Conservation (phyloP, 2,797 vertebrate genomes). For the Bradypodion ventrale region DNA sequence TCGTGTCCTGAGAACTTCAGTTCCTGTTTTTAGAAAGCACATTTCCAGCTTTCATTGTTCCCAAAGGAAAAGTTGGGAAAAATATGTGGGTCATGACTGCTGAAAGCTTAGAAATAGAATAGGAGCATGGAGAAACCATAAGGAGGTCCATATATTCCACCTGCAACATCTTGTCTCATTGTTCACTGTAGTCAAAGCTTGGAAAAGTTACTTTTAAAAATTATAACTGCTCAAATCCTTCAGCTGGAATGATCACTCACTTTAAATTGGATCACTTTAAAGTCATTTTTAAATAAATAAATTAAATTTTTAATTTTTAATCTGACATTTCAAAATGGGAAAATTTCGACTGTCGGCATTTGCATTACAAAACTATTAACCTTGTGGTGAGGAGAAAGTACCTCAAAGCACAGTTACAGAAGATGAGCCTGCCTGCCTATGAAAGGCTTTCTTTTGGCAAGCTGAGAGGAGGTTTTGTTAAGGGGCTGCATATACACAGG, state of each 20-base stretch:
- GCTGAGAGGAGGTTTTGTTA: too few relatives aligned
- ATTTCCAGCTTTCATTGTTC: background rate
- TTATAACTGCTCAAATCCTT: too few relatives aligned
- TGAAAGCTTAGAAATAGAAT: background rate
- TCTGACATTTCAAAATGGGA: background rate
- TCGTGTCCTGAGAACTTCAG: background rate
- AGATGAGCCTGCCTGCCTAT: too few relatives aligned
- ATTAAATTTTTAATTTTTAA: background rate
- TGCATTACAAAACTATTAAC: background rate
- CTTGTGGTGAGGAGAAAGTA: too few relatives aligned
- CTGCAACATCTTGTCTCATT: background rate
- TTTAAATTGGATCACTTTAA: too few relatives aligned
- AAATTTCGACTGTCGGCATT: background rate
- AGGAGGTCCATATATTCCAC: background rate
- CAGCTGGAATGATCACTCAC: too few relatives aligned
- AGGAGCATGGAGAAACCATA: background rate
- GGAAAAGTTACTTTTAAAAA: too few relatives aligned
- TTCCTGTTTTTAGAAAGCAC: background rate
- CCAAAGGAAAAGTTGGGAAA: background rate
- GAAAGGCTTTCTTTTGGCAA: too few relatives aligned
- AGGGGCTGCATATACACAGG: too few relatives aligned
- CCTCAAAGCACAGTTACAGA: too few relatives aligned
- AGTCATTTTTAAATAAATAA: background rate
- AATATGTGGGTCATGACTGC: background rate
- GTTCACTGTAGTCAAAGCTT: background rate